Evolutionary conservation across 2,113 vertebrate species (phyloP), one percentile per base, ranked within the genome.

Genomic region (Hemiscyllium ocellatum): DNA sequence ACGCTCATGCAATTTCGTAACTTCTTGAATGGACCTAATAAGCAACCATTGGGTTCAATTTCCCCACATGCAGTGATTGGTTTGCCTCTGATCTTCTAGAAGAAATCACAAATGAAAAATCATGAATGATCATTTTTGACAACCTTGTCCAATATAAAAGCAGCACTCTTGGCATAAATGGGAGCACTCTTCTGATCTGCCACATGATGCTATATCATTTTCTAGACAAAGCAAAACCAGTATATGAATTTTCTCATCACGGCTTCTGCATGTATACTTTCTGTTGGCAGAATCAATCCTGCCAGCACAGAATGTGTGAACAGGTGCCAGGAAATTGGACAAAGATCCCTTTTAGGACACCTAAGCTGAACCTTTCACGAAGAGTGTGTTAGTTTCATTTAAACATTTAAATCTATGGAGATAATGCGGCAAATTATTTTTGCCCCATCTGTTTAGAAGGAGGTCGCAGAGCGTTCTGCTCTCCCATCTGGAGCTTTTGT

Each of bases 361-460:
- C 80, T 83, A 17, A 83, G 42, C 37, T 47, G 37, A 37, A 83
- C 80, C 80, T 83, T 83, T 12, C 80, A 83, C 42, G 37, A 83
- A 83, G 37, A 42, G 37, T 83, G 80, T 83, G 80, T 42, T 83
- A 20, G 80, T 83, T 83, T 83, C 37, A 83, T 83, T 83, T 83
- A 83, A 83, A 83, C 37, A 83, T 83, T 83, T 83, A 83, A 83
- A 83, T 83, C 80, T 83, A 83, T 83, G 80, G 80, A 83, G 80
- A 83, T 83, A 83, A 83, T 83, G n/a, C 80, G 42, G 17, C 42
- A 37, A 83, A 37, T 83, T 37, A 42, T 83, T 83, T 83, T 83
- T 83, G 37, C 80, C 80, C 80, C 37, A 83, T 83, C 80, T 83
- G 80, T 83, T 83, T 83, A 20, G 80, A 83, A 42, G 19, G n/a